Base-by-base conservation (phyloP, 2,888 invertebrate genomes). In the Cloeon dipterum region DNA sequence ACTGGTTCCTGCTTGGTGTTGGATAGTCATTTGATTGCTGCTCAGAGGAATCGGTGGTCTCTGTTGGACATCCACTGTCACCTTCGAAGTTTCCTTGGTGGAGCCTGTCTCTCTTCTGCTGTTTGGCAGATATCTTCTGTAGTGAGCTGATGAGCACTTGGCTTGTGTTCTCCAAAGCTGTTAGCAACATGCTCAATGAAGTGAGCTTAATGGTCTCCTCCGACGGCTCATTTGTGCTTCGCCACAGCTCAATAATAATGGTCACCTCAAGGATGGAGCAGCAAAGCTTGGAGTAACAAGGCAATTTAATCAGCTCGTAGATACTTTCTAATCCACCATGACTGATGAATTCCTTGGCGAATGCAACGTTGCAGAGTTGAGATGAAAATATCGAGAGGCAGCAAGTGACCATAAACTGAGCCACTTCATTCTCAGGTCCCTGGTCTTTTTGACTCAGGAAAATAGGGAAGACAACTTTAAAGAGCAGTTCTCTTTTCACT, bases 241-340 rank as follows among this genome's bases (percentile, higher is more conserved):
- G 64, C 47, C 62, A 65, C 34, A 70, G 65, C 45, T 70, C 69
- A 36, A 70, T 65, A 3, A 63, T 59, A 3, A 68, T 65, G 1
- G 64, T 60, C 38, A 70, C 64, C 49, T 72, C 70, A 14, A 71
- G 52, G 29, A 72, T 61, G 3, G 63, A 57, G 45, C 70, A 71
- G 46, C 69, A 67, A 40, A 62, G 62, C 41, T 63, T 63, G 1
- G 67, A 63, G 42, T 71, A 70, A 35, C 62, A 58, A 0, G 62
- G 53, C 34, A 66, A 50, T 0, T 61, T 53, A 2, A 70, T 57
- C 37, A 72, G 45, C 41, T 64, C 61, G 3, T 68, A 46, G 0
- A 66, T 64, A 42, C 68, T 64, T 26, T 62, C 57, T 23, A 70
- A 51, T 1, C 69, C 70, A 1, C 65, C 61, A 32, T 63, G 59